phyloP scores from a whole-genome alignment of 2,113 vertebrate genomes.

The Morone saxatilis region DNA sequence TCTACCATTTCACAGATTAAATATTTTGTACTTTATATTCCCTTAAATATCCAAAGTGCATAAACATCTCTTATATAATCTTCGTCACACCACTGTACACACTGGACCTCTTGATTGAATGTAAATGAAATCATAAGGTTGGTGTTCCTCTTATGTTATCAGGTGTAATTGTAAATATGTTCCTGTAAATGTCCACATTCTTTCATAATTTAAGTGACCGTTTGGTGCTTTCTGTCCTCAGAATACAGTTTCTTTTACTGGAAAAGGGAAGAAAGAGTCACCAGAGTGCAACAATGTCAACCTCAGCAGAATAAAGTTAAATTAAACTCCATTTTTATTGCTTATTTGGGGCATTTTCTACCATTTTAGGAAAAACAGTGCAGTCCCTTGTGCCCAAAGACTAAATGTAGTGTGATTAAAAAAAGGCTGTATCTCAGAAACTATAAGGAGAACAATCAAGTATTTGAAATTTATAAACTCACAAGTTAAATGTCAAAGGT shows the following conservation, averaged over 20 bases:
- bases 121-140: not conserved
- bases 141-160: not conserved
- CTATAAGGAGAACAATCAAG: too few relatives aligned
- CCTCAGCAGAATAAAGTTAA: not conserved
- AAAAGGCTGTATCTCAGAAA: too few relatives aligned
- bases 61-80: not conserved
- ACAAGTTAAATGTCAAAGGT: too few relatives aligned
- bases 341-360: too few relatives aligned
- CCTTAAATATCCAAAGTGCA: not conserved
- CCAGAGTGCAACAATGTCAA: not conserved
- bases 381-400: too few relatives aligned
- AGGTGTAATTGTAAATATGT: conserved; percentile 21
- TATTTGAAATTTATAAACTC: too few relatives aligned
- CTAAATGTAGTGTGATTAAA: too few relatives aligned
- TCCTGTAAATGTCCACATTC: conserved; percentile 37
- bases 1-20: conserved; percentile 63
- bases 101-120: conserved; percentile 9
- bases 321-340: not conserved
- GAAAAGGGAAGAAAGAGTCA: not conserved
- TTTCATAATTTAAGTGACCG: conserved; percentile 46
- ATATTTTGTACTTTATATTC: conserved; percentile 44
- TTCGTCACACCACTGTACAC: not conserved
- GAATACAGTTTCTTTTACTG: conserved; percentile 36
- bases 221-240: conserved; percentile 28
- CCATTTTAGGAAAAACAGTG: too few relatives aligned